Percentiles rank a stretch among this genome's conserved stretches.
phyloP scores from a whole-genome alignment of 2,797 vertebrate genomes.

The Liparis tanakae region DNA sequence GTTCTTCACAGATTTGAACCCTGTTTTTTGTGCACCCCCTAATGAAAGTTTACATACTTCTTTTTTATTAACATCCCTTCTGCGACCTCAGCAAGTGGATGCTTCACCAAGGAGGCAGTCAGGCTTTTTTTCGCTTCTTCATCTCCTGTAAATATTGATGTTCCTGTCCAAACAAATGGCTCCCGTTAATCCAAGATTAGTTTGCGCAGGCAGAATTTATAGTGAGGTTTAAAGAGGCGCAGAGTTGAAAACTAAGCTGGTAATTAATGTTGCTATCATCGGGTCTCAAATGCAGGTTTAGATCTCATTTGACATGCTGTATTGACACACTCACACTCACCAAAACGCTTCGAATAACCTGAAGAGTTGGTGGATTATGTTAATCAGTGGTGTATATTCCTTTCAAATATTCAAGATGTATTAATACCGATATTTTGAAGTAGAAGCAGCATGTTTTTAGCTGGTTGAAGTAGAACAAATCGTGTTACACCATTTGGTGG shows the following conservation, averaged over 20 bases:
- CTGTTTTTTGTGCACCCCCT: constrained; percentile 8
- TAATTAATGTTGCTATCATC: constrained; percentile 42
- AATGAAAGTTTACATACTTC: constrained; percentile 4
- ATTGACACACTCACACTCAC: constrained; percentile 3
- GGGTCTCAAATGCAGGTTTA: constrained; percentile 30
- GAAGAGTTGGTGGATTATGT: constrained; percentile 1
- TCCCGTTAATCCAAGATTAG: constrained; percentile 52
- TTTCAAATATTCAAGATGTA: neutral
- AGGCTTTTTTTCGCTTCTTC: constrained; percentile 17
- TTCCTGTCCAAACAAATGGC: constrained; percentile 56
- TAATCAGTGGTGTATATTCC: neutral
- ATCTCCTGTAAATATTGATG: constrained; percentile 57
- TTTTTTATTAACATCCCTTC: constrained; percentile 48
- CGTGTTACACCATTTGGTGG: neutral
- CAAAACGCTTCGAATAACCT: constrained; percentile 12
- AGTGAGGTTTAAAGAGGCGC: constrained; percentile 37
- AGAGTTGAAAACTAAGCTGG: constrained; percentile 33
- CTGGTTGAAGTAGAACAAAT: neutral
- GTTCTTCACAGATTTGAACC: constrained; percentile 14
- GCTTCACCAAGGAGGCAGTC: constrained; percentile 47
- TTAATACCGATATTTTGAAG: neutral
- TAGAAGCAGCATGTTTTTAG: neutral
- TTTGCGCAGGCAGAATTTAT: constrained; percentile 44
- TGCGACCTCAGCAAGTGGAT: constrained; percentile 37
- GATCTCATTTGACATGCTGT: constrained; percentile 24